Conservation (phyloP, 1,140 invertebrate species). For the Bombus vancouverensis region DNA sequence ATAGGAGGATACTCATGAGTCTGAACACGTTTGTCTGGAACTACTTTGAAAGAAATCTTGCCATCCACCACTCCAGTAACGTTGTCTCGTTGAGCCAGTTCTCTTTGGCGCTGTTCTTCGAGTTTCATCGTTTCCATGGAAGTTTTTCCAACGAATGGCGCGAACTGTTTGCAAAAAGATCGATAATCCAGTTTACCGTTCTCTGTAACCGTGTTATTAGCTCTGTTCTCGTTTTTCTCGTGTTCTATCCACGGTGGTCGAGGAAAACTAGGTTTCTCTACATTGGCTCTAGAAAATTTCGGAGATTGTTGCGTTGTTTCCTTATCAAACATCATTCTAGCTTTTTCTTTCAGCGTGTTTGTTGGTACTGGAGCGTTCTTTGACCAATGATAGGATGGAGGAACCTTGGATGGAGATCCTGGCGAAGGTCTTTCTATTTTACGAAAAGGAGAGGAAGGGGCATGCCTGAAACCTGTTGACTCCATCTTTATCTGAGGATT, state of each 20-base stretch:
- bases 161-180: slow-evolving; percentile 73
- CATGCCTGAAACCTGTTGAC: slow-evolving; percentile 73
- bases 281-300: slow-evolving; percentile 9
- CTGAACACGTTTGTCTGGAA: slow-evolving; percentile 19
- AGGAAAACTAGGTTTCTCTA: slow-evolving; percentile 49
- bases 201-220: slow-evolving; percentile 49
- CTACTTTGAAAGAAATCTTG: slow-evolving; percentile 54
- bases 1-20: neutral
- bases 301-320: slow-evolving; percentile 9
- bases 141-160: slow-evolving; percentile 57
- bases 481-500: slow-evolving; percentile 12
- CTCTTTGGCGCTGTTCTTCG: slow-evolving; percentile 45
- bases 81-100: neutral
- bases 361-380: slow-evolving; percentile 44
- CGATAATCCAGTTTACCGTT: slow-evolving; percentile 71
- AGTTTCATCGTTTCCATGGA: slow-evolving; percentile 1
- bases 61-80: slow-evolving; percentile 39
- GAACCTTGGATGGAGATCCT: slow-evolving; percentile 37
- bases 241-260: slow-evolving; percentile 62
- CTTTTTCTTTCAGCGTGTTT: slow-evolving; percentile 62
- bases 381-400: slow-evolving; percentile 61
- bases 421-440: slow-evolving; percentile 73
- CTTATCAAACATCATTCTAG: slow-evolving; percentile 78
- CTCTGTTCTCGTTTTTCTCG: slow-evolving; percentile 34
- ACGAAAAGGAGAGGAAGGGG: slow-evolving; percentile 77